Evolutionary conservation across 2,797 vertebrate genomes (phyloP).

Genomic region (Spea hammondii): DNA sequence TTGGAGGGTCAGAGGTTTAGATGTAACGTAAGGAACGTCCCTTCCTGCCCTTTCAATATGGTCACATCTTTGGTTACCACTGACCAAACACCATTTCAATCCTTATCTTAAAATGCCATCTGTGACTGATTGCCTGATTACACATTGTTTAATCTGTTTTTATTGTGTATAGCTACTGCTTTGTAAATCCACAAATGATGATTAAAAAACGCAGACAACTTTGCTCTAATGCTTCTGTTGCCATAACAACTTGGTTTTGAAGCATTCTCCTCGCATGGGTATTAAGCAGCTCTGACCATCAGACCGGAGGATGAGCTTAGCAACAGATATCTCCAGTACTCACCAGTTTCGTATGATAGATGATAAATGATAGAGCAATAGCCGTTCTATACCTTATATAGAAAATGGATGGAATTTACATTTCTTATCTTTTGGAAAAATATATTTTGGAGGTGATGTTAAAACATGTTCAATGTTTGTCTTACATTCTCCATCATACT

Average conservation of each 20-base stretch:
- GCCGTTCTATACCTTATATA: too few species aligned
- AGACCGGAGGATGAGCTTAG: slow-evolving; percentile 5
- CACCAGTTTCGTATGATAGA: background rate
- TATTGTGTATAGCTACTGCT: slow-evolving; percentile 24
- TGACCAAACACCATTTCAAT: slow-evolving; percentile 22
- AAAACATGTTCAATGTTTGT: too few species aligned
- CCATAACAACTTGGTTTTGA: slow-evolving; percentile 35
- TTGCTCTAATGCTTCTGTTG: slow-evolving; percentile 40
- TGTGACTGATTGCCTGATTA: slow-evolving; percentile 34
- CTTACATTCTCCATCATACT: too few species aligned
- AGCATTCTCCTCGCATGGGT: background rate
- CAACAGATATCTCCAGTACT: slow-evolving; percentile 17
- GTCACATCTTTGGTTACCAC: background rate
- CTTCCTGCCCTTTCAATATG: too few species aligned
- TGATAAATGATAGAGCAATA: too few species aligned
- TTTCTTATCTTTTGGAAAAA: too few species aligned
- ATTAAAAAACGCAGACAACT: slow-evolving; percentile 37
- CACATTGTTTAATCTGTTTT: slow-evolving; percentile 32
- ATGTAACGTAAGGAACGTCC: too few species aligned
- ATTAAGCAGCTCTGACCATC: slow-evolving; percentile 15
- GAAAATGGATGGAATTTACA: too few species aligned
- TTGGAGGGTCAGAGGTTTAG: too few species aligned
- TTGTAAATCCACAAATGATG: slow-evolving; percentile 27
- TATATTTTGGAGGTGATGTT: too few species aligned
- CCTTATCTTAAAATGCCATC: slow-evolving; percentile 19